Evolutionary conservation across 2,888 invertebrate genomes (phyloP).

Genomic region (Drosophila buzzatii): DNA sequence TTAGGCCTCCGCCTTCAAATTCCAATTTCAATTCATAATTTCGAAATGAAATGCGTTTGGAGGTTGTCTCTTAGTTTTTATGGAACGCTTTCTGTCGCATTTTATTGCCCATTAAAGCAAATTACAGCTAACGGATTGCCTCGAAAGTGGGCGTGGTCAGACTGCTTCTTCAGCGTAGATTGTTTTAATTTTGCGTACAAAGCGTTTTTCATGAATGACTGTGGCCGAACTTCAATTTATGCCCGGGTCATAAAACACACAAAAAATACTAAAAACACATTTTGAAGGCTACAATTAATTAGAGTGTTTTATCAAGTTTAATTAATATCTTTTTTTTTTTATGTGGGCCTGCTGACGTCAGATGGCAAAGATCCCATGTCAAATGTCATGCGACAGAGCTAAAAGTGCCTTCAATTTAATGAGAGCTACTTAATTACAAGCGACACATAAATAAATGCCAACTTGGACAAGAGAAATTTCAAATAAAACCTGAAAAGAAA

Average conservation of each 20-base stretch:
- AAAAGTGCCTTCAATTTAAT: conserved; percentile 39
- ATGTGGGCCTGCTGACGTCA: conserved; percentile 43
- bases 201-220: conserved; percentile 29
- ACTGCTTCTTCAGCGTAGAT: not conserved
- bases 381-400: conserved; percentile 46
- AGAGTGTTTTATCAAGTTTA: conserved; percentile 58
- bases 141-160: conserved; percentile 9
- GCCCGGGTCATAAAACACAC: conserved; percentile 33
- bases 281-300: conserved; percentile 58
- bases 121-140: conserved; percentile 41
- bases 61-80: conserved; percentile 34
- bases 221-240: conserved; percentile 55
- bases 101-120: conserved; percentile 65
- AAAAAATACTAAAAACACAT: conserved; percentile 9
- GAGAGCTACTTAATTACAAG: conserved; percentile 41
- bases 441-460: not conserved
- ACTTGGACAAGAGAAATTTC: not conserved
- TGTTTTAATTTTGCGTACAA: conserved; percentile 30
- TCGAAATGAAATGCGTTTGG: conserved; percentile 51
- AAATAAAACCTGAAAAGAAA: no score
- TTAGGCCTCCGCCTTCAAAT: conserved; percentile 48
- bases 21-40: conserved; percentile 59
- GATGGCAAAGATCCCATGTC: conserved; percentile 43
- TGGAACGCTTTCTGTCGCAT: conserved; percentile 38
- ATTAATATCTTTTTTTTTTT: conserved; percentile 40